phyloP scores from a whole-genome alignment of 2,888 invertebrate species.

The Parascotia fuliginaria region DNA sequence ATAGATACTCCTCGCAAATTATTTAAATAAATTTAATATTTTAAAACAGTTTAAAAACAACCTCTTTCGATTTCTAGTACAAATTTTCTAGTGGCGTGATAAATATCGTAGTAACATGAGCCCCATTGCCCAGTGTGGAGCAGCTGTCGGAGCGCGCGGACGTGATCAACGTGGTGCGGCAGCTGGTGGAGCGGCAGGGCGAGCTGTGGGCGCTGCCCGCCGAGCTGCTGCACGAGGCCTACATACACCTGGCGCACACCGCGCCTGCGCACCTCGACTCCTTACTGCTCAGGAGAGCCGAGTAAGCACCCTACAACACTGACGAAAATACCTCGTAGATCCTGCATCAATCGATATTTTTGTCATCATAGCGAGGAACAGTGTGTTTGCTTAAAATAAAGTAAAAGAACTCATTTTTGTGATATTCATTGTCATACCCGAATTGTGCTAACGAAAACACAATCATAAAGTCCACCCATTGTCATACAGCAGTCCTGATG shows the following conservation, averaged over 20 bases:
- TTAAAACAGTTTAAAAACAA: no score
- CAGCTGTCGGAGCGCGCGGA: slow-evolving; percentile 93
- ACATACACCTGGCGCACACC: slow-evolving; percentile 93
- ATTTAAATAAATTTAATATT: no score
- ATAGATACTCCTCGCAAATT: no score
- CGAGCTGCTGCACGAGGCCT: slow-evolving; percentile 94
- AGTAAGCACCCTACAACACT: slow-evolving; percentile 61
- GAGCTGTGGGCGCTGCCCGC: slow-evolving; percentile 89
- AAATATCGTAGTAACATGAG: neutral
- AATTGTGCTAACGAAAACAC: slow-evolving; percentile 4
- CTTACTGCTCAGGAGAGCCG: slow-evolving; percentile 82
- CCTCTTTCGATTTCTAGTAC: no score
- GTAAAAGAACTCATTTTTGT: neutral
- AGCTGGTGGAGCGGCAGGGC: slow-evolving; percentile 87
- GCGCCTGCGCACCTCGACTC: slow-evolving; percentile 93
- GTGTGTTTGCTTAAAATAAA: neutral
- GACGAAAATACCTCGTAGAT: neutral
- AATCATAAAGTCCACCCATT: neutral
- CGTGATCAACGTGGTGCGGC: slow-evolving; percentile 95
- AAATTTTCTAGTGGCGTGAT: no score
- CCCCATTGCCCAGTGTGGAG: slow-evolving; percentile 80
- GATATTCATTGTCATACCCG: neutral
- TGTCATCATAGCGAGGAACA: no score
- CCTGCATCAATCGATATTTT: neutral
- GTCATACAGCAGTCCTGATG: slow-evolving; percentile 3